Evolutionary conservation across 2,113 vertebrate species (phyloP).

Genomic region (Hemiscyllium ocellatum): DNA sequence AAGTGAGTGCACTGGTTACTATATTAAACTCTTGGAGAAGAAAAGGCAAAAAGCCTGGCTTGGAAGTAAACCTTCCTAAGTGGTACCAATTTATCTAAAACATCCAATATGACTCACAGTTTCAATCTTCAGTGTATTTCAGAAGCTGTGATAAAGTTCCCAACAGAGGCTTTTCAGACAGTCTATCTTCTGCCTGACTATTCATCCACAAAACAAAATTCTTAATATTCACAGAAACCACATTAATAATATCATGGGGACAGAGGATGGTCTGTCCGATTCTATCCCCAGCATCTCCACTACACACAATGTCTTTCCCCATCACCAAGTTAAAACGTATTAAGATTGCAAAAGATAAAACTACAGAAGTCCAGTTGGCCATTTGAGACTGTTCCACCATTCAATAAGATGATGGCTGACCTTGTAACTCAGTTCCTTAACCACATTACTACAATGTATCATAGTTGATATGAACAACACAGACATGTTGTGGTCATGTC

Average conservation of each 20-base stretch:
- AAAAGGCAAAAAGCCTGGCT: not conserved
- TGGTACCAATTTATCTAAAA: not conserved
- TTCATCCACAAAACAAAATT: not conserved
- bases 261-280: not conserved
- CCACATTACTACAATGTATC: too few species aligned
- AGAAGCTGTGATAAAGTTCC: not conserved
- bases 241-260: not conserved
- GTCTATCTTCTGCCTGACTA: not conserved
- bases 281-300: too few species aligned
- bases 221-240: not conserved
- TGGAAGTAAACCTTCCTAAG: not conserved
- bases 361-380: too few species aligned
- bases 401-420: too few species aligned
- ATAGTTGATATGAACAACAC: not conserved
- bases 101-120: not conserved
- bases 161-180: not conserved
- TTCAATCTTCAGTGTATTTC: not conserved
- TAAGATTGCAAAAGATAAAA: too few species aligned
- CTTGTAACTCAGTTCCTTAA: too few species aligned
- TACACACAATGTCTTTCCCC: too few species aligned
- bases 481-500: too few species aligned
- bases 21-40: not conserved
- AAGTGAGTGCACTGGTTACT: not conserved
- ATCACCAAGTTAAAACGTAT: too few species aligned
- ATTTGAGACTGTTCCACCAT: too few species aligned